A percentile compares a stretch with the other conserved stretches of the same genome.
These are phyloP conservation scores for Solenopsis invicta DNA, from an alignment of 1,140 invertebrate genomes.

Conservation along the genomic window DNA sequence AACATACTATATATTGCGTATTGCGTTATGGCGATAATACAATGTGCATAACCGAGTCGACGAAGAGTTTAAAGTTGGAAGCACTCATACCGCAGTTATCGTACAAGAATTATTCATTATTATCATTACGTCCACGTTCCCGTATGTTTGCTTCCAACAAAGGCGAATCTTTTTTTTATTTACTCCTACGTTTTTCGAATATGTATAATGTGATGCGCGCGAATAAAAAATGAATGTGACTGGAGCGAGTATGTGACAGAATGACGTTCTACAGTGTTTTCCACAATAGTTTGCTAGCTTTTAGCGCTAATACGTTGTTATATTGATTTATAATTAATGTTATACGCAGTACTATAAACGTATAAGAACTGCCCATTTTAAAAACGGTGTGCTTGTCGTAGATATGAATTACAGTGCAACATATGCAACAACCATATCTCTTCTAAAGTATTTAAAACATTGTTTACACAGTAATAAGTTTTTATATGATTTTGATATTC, in stretches of 20 bases:
- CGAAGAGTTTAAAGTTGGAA: constrained; percentile 43
- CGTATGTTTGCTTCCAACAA: constrained; percentile 64
- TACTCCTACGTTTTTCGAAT: constrained; percentile 50
- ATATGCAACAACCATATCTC: constrained; percentile 25
- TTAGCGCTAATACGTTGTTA: constrained; percentile 68
- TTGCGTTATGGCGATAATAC: constrained; percentile 34
- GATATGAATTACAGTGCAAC: constrained; percentile 18
- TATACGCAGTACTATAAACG: constrained; percentile 52
- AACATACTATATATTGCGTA: not conserved
- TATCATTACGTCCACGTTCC: not conserved
- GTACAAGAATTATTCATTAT: not conserved
- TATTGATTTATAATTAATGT: constrained; percentile 70
- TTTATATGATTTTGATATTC: constrained; percentile 16
- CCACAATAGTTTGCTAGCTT: constrained; percentile 70
- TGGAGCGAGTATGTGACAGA: constrained; percentile 48
- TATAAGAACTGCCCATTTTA: constrained; percentile 35
- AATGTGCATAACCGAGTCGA: constrained; percentile 38
- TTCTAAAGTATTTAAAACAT: constrained; percentile 31
- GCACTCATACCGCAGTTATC: constrained; percentile 43
- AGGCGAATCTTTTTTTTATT: constrained; percentile 47
- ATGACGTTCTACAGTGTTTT: constrained; percentile 64
- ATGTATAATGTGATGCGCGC: constrained; percentile 53
- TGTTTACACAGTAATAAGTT: not conserved
- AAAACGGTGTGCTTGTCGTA: constrained; percentile 44
- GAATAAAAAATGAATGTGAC: constrained; percentile 34